Evolutionary conservation across 2,888 invertebrate species (phyloP), one percentile per base, ranked within the genome.

Genomic region (Macropis europaea): DNA sequence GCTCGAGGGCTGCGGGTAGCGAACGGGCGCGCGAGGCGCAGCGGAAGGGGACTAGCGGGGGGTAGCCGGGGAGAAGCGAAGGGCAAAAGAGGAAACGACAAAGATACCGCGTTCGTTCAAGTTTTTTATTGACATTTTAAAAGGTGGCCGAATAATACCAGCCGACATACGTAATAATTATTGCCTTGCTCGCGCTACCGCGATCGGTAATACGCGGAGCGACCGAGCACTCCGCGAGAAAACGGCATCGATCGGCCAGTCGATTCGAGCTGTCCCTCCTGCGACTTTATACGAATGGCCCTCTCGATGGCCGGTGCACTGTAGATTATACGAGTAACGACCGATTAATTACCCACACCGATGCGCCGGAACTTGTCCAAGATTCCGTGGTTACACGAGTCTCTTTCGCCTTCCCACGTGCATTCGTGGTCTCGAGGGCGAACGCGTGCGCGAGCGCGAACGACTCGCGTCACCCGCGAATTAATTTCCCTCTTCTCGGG

Each of bases 141-240:
- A 81, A 82, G 83, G 81, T 72, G 62, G 62, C 71, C 74, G 82
- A 79, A 83, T 86, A 88, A 88, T 84, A 77, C 84, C 79, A 78
- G 71, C 73, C 78, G 87, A 85, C 86, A 79, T 82, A 77, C 80
- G 84, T 84, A 84, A 87, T 88, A 87, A 88, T 88, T 88, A 86
- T 82, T 76, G 74, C 76, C 82, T 76, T 68, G 77, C 71, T 69
- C 71, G 71, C 62, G 66, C 76, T 67, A 73, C 76, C 73, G n/a
- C n/a, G 76, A 75, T 81, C 71, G 59, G 52, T 62, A 73, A 66
- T 70, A 59, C 63, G 45, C 61, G 50, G 57, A 56, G 30, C 50
- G 67, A 52, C 57, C 19, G 45, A 26, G 28, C 32, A 30, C 50
- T 34, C 61, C 59, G 24, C 64, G 62, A 52, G 52, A 42, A 61